Base-by-base conservation (phyloP, 2,797 vertebrate species). In the Pterois miles region DNA sequence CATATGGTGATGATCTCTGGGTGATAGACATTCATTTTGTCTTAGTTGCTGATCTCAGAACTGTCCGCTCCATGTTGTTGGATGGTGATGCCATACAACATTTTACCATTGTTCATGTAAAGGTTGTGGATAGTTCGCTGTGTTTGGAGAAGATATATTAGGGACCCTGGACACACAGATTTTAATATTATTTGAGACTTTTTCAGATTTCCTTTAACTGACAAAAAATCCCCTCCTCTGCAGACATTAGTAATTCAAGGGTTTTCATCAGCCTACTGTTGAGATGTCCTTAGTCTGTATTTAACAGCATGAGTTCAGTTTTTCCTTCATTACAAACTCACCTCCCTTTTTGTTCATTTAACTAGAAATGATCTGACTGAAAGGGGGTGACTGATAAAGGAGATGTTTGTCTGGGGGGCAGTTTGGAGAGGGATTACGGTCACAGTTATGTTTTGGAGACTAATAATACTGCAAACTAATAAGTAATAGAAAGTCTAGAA, bases 381-480 rank as follows among this genome's bases (percentile, higher is more conserved):
- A 54, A 43, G 40, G 12, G 68, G 84, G 13, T 63, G 50, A 69
- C 38, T 70, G 54, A 48, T 29, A 25, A 62, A 66, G 20, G 43
- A 48, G 5, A 46, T 13, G 16, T 60, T 46, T 76, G 50, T 29
- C 38, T 22, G 27, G 62, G 29, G 29, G 46, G 46, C 60, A 54
- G 10, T 53, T 66, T 52, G 29, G 43, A 59, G 33, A 71, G 43
- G 20, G 34, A 72, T 62, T 31, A 7, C 23, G 60, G 31, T 60
- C 48, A 53, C 27, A 1, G 36, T 27, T 14, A 13, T 6, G 18
- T 69, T 65, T 34, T 22, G n/a, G n/a, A n/a, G n/a, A n/a, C n/a
- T n/a, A n/a, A n/a, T n/a, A n/a, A n/a, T n/a, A n/a, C n/a, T n/a
- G n/a, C n/a, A n/a, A n/a, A n/a, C n/a, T n/a, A n/a, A n/a, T n/a